Evolutionary conservation across 2,888 invertebrate genomes (phyloP), one percentile per base, ranked within the genome.

Genomic region (Crossocerus cetratus): DNA sequence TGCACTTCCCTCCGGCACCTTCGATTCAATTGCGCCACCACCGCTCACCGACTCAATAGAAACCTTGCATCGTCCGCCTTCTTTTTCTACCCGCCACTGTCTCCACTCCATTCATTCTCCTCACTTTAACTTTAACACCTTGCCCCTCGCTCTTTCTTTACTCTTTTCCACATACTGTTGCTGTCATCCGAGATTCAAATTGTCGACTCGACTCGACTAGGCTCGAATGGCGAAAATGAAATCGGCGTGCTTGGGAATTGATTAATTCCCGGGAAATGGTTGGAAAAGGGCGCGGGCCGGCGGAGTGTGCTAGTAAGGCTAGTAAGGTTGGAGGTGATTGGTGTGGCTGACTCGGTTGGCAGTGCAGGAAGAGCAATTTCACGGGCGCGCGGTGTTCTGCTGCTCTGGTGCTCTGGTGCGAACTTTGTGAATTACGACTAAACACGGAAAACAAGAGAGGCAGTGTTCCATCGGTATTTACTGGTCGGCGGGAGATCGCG

Each of bases 11-110:
- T 71, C 69, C 74, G 74, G 73, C 82, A 79, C 78, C 78, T 84
- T 84, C 84, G 83, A 86, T 86, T 86, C 85, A 84, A 86, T 86
- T 84, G 83, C 82, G 78, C 74, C 78, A 71, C 62, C 72, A 71
- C 78, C 72, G 72, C 83, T 78, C 82, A 75, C 77, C 84, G 78
- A 72, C 74, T 81, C 81, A 64, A 80, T 78, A 68, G 70, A 76
- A 70, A 77, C 20, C 61, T 44, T 22, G 69, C 43, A 32, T 16
- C 56, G 21, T 53, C 54, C 20, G 4, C 45, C 21, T 61, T 62
- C 67, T 64, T 56, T 44, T 20, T 16, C 61, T 56, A 43, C 32
- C 55, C 42, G 18, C 45, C 14, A 42, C 20, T 62, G 22, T 14
- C 59, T 8, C 22, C 45, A 16, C 21, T 49, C 42, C 65, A 18